Evolutionary conservation across 2,797 vertebrate genomes (phyloP), one percentile per base, ranked within the genome.

Genomic region (Acanthurus tractus): DNA sequence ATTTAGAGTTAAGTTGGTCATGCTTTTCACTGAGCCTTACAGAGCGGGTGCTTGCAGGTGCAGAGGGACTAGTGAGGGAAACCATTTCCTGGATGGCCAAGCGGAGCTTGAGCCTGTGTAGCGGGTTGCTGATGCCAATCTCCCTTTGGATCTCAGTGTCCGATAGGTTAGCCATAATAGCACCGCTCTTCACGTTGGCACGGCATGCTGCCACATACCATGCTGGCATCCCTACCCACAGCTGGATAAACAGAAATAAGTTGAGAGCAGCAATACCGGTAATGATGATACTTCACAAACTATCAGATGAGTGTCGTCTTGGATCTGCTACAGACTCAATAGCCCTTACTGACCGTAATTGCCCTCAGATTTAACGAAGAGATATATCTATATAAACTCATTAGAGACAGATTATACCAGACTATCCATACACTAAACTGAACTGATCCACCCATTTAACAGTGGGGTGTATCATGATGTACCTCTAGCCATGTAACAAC

Each of bases 401-500:
- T 52, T 45, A 22, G 2, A 64, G 44, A 48, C 12, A 68, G 9
- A 14, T 13, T 20, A 56, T 29, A 29, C 42, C 18, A 44, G 14
- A 44, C 23, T 38, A 34, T 34, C 29, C 29, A 34, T 6, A 34
- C 29, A 25, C 45, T 53, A n/a, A 61, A 10, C 61, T 49, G 10
- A 59, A 59, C 12, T 17, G 14, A 66, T 61, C 29, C 38, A 6
- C 5, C 10, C 3, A 3, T 45, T 73, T 15, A 40, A 66, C 22
- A 54, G 29, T 2, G 49, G 0, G 4, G 8, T 6, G 3, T 13
- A 44, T 20, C 34, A 14, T 38, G 13, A 65, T 3, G 4, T 88
- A 98, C 97, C 96, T 98, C 97, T 1, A 98, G 94, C 97, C 97
- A 98, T 38, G 97, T 97, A 49, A 98, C 97, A 59, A 98, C 97